Base-by-base conservation (phyloP, 2,113 vertebrate genomes). In the Eublepharis macularius region DNA sequence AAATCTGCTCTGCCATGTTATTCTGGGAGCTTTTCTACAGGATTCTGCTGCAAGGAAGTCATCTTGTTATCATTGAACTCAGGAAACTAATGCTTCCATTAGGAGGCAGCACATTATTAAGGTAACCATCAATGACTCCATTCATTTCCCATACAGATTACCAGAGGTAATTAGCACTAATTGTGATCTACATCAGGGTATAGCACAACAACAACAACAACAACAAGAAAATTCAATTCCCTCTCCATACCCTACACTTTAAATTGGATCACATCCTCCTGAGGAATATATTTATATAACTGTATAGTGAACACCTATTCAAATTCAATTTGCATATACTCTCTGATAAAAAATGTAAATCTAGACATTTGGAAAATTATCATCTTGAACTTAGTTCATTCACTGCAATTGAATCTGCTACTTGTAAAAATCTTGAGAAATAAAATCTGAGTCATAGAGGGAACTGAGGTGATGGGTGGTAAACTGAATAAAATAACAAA, bases 41-140 rank as follows among this genome's bases (percentile, higher is more conserved):
- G 57, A 60, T n/a, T n/a, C n/a, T n/a, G n/a, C 2, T 7, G 1
- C 4, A 54, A 14, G 12, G n/a, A 84, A 77, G 36, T 81, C 13
- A 17, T 65, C 21, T 4, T 47, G 6, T 87, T 86, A 45, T 78
- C 90, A 94, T 86, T 45, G 80, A 39, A 81, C 19, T 72, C 86
- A 73, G 66, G 60, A 84, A 90, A 66, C 49, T 49, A 73, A 41
- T 85, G 89, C 6, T 76, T 51, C n/a, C 41, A 1, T 39, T 19
- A 32, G 86, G 75, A 81, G n/a, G 1, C 6, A 54, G 66, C 68
- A 63, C 85, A 78, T 29, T 2, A 0, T 84, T 82, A 84, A 24
- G 1, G 21, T 4, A 78, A 68, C 7, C 26, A 4, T 36, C 26
- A 5, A n/a, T 73, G 41, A 36, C 26, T 45, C 26, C 19, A 34